phyloP scores from a whole-genome alignment of 2,888 invertebrate genomes.

The Limnephilus lunatus region DNA sequence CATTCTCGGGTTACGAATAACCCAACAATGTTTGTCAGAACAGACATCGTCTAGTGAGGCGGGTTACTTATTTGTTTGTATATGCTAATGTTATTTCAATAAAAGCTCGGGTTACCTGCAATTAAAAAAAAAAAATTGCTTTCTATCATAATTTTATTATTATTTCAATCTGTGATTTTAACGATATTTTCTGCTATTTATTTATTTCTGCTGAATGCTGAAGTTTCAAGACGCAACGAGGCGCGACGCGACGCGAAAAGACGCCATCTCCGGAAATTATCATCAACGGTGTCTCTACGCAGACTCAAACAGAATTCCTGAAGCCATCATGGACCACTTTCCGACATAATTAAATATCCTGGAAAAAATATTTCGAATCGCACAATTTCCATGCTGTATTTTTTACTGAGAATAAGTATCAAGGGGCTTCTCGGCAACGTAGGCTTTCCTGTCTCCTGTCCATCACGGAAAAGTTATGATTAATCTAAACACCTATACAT shows the following conservation, averaged over 20 bases:
- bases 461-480: background rate
- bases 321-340: background rate
- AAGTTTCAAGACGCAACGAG: background rate
- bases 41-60: too few relatives aligned
- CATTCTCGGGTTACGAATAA: too few relatives aligned
- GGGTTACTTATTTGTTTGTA: too few relatives aligned
- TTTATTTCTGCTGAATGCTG: background rate
- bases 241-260: background rate
- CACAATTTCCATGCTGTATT: background rate
- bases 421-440: background rate
- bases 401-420: background rate
- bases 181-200: too few relatives aligned
- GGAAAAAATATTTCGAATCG: background rate
- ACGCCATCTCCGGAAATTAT: background rate
- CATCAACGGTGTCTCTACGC: background rate
- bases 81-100: too few relatives aligned
- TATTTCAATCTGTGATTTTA: too few relatives aligned
- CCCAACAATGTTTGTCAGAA: too few relatives aligned
- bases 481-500: background rate
- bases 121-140: too few relatives aligned
- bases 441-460: background rate
- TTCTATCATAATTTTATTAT: too few relatives aligned
- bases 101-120: too few relatives aligned
- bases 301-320: background rate
- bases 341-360: background rate